Base-by-base conservation (phyloP, 2,888 invertebrate genomes). In the Limnephilus rhombicus region DNA sequence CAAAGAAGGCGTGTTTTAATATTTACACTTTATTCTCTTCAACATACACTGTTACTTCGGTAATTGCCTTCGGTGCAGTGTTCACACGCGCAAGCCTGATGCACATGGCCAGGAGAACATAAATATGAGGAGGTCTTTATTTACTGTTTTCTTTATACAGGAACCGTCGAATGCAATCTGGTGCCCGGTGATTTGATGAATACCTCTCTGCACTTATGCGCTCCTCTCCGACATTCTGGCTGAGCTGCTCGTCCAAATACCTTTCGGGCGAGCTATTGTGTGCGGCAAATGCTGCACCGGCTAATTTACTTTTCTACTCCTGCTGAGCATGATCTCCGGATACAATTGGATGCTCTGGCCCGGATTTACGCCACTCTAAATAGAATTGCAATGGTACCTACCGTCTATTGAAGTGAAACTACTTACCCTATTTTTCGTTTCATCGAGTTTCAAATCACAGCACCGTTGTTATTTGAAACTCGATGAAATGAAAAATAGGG, bases 121-220 rank as follows among this genome's bases (percentile, higher is more conserved):
- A 90, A 90, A 90, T 90, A 90, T 90, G 90, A 90, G 85, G 90
- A 83, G 90, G 85, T 85, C 90, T 83, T 90, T 90, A 90, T 90
- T 90, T 90, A 90, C 90, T 29, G 80, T 88, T 82, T 80, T 68
- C 83, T 83, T 49, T 68, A 85, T 18, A 68, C 90, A 90, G 34
- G 13, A 89, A 89, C 53, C 85, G 85, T 83, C 90, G 90, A 83
- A 85, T 90, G 90, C 90, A 90, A 90, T 90, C 83, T 90, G 83
- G 49, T 53, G 29, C 83, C 12, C 41, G 83, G 90, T 85, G 31
- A 89, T 90, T 90, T 90, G 80, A 29, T n/a, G 88, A 34, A 80
- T 37, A 90, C 49, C 82, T 41, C 83, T 90, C 9, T 53, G 41
- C 83, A 68, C 85, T 90, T 82, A 2, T 90, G 85, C 24, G 85